Conservation (phyloP, 2,888 invertebrate genomes). For the Gisinianus flammeolus region DNA sequence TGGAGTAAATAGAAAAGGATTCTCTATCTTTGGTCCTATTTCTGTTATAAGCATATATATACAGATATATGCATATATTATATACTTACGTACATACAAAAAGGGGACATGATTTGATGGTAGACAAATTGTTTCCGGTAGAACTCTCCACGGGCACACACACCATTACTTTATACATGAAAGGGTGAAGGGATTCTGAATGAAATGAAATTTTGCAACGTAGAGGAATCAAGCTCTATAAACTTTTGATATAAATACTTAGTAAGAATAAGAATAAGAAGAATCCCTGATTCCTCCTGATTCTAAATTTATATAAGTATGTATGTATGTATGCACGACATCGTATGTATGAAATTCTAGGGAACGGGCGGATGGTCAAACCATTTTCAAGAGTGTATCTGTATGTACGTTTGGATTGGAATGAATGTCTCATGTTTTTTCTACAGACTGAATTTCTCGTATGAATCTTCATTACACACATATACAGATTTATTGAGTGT, state of each 20-base stretch:
- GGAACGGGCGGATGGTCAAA: background rate
- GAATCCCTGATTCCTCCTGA: no score
- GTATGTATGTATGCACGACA: no score
- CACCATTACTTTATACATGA: background rate
- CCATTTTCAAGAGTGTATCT: background rate
- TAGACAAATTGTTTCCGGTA: slow-evolving; percentile 33
- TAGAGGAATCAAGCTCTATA: background rate
- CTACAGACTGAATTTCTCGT: no score
- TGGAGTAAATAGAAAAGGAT: no score
- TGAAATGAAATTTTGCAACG: background rate
- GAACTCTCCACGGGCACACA: no score
- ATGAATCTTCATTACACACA: no score
- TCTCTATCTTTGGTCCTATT: background rate
- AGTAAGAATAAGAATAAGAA: background rate
- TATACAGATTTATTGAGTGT: no score
- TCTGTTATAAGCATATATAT: background rate
- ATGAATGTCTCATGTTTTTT: no score
- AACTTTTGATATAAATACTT: no score
- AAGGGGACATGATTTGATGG: background rate
- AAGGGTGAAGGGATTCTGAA: background rate
- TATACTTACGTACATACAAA: background rate
- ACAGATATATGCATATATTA: background rate
- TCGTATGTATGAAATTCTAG: background rate
- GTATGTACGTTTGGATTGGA: background rate
- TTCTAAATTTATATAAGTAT: no score